Base-by-base conservation (phyloP, 2,797 vertebrate genomes). In the Falco columbarius region DNA sequence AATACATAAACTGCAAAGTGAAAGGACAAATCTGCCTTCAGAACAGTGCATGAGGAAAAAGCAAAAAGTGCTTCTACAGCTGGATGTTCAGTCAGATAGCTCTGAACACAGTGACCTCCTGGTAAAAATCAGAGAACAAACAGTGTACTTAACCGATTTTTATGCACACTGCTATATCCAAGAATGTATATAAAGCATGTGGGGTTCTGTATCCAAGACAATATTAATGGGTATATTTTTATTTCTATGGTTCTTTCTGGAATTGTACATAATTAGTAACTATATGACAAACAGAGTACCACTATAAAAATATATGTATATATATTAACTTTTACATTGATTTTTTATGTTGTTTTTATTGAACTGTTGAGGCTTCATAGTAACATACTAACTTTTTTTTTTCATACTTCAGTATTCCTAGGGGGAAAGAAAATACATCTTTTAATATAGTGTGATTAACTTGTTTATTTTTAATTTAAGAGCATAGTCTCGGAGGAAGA, bases 71-170 rank as follows among this genome's bases (percentile, higher is more conserved):
- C 52, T 97, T 63, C 83, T 99, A 30, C 98, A 98, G 52, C 97
- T 99, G 92, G 99, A 99, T 88, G 77, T 97, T 76, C 98, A 98
- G 81, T 99, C 99, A 47, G 99, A 99, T 95, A 99, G 98, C 97
- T 99, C 99, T n/a, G 99, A 99, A 62, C 97, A 97, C 68, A 96
- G 92, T 38, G 99, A 99, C 97, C 96, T 99, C 52, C 93, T 99
- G 98, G 99, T 99, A 98, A 98, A 90, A 88, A 87, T 67, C 46
- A 67, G 75, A 77, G 47, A 81, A 44, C 47, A 75, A 62, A 44
- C 9, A 23, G 11, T 10, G 19, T 14, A 4, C 34, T 74, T n/a
- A 34, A 7, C 24, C 27, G 15, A 6, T 36, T 34, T 63, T 49
- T 40, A 12, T 65, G 30, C 34, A 75, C 20, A 40, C 38, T 81